Evolutionary conservation across 1,140 invertebrate genomes (phyloP).

Genomic region (Stegodyphus dumicola): DNA sequence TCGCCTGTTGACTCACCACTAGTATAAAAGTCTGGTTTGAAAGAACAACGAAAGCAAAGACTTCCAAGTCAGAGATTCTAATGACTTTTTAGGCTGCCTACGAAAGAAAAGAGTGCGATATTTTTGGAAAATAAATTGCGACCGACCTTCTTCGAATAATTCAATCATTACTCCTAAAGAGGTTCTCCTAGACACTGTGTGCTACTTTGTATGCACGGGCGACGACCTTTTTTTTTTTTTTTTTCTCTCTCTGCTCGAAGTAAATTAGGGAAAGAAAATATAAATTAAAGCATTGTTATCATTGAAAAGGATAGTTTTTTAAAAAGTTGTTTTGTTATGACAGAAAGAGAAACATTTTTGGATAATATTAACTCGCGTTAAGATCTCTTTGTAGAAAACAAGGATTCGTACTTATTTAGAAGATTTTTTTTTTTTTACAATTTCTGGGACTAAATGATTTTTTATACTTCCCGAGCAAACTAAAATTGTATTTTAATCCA

Average conservation of each 20-base stretch:
- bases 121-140: conserved; percentile 43
- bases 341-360: no score
- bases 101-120: background rate
- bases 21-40: background rate
- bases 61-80: background rate
- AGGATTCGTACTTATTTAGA: no score
- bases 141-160: conserved; percentile 4
- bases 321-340: no score
- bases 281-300: no score
- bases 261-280: no score
- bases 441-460: no score
- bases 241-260: background rate
- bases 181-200: background rate
- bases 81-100: background rate
- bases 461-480: no score
- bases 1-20: conserved; percentile 28
- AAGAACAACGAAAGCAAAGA: background rate
- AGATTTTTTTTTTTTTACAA: no score
- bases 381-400: no score
- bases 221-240: conserved; percentile 15
- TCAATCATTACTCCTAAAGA: background rate
- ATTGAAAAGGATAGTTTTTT: no score
- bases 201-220: background rate
- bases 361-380: no score
- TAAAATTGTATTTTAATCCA: no score